A percentile compares a stretch with the other conserved stretches of the same genome.
Evolutionary conservation across 2,888 invertebrate species (phyloP).

Genomic region (Idaea biselata): DNA sequence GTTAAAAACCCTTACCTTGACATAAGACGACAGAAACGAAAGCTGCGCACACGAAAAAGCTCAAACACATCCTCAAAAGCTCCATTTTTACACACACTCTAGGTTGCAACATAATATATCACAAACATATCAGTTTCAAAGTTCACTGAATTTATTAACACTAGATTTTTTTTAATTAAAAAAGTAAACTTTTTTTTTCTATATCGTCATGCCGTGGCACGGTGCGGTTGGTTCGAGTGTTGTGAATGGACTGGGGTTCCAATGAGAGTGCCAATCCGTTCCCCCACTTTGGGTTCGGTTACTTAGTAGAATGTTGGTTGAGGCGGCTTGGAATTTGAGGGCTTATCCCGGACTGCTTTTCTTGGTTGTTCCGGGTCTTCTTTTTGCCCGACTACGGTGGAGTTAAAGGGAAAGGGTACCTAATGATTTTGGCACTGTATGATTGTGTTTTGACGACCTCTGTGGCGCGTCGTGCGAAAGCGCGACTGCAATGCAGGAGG

Average conservation of each 20-base stretch:
- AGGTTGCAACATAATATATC: conserved; percentile 71
- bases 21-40: conserved; percentile 54
- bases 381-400: neutral
- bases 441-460: too few relatives aligned
- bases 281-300: neutral
- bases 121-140: conserved; percentile 48
- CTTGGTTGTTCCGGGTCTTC: neutral
- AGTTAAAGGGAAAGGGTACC: too few relatives aligned
- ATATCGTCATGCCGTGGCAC: neutral
- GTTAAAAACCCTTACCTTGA: conserved; percentile 75
- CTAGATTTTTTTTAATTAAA: conserved; percentile 11
- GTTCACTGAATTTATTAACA: conserved; percentile 30
- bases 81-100: conserved; percentile 61
- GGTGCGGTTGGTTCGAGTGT: neutral
- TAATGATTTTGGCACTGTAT: too few relatives aligned
- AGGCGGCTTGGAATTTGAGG: neutral
- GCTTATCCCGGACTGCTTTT: neutral
- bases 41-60: conserved; percentile 45
- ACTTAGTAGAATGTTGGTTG: neutral
- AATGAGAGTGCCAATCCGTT: neutral
- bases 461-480: too few relatives aligned
- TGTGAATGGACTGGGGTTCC: neutral
- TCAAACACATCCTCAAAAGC: conserved; percentile 49
- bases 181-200: conserved; percentile 13
- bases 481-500: too few relatives aligned